These are phyloP conservation scores for Rousettus leschenaultii DNA, from an alignment of 2,113 vertebrate genomes.

Conservation along the genomic window DNA sequence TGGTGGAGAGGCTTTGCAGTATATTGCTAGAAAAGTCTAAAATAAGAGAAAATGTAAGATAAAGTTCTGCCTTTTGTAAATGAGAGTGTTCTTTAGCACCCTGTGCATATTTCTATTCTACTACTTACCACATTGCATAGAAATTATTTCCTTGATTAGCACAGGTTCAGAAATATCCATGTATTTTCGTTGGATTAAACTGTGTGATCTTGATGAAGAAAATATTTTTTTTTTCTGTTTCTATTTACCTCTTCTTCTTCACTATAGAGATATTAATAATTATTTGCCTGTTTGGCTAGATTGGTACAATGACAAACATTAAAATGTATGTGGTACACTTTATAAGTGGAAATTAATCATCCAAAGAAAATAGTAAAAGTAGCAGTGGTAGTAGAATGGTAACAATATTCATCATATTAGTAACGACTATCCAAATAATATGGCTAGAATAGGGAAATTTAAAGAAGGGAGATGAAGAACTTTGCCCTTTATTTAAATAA, in stretches of 20 bases:
- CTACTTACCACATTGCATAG: neutral
- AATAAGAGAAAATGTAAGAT: neutral
- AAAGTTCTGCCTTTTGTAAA: neutral
- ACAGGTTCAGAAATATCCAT: neutral
- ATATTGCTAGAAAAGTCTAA: neutral
- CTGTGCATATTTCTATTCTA: neutral
- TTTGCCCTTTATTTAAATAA: neutral
- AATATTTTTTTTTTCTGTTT: neutral
- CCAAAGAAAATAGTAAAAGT: neutral
- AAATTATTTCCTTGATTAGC: neutral
- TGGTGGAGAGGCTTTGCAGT: neutral
- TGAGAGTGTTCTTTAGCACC: neutral
- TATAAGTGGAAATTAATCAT: neutral
- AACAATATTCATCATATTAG: neutral
- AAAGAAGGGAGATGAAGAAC: neutral
- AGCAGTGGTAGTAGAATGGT: neutral
- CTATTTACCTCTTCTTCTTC: neutral
- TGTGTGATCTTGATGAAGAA: neutral
- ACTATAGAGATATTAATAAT: neutral
- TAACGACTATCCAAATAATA: neutral
- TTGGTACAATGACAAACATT: neutral
- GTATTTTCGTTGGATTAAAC: neutral
- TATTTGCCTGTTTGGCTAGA: neutral
- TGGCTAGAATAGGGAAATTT: neutral
- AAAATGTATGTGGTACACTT: neutral